Percentiles rank a stretch among this genome's conserved stretches.
Conservation (phyloP, 2,888 invertebrate species). For the Fragum fragum region DNA sequence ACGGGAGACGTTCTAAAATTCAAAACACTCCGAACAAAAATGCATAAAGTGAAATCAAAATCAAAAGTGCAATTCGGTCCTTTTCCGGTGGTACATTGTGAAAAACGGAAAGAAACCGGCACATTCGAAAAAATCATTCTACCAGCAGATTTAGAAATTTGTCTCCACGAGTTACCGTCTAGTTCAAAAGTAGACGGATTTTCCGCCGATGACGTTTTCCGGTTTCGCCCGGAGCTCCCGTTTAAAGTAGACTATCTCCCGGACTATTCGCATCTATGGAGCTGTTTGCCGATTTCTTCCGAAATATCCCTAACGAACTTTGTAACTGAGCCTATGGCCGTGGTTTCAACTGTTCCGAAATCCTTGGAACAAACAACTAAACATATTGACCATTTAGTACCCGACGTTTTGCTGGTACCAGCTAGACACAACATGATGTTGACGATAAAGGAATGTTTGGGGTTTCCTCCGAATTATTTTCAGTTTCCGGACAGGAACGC, state of each 20-base stretch:
- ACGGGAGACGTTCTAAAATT: slow-evolving; percentile 75
- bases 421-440: slow-evolving; percentile 71
- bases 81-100: slow-evolving; percentile 68
- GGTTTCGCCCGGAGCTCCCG: slow-evolving; percentile 66
- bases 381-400: slow-evolving; percentile 65
- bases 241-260: slow-evolving; percentile 67
- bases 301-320: slow-evolving; percentile 69
- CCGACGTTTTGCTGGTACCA: slow-evolving; percentile 73
- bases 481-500: slow-evolving; percentile 67
- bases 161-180: slow-evolving; percentile 62
- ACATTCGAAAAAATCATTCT: slow-evolving; percentile 69
- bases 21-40: slow-evolving; percentile 67
- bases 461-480: slow-evolving; percentile 78
- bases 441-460: slow-evolving; percentile 69
- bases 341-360: slow-evolving; percentile 69
- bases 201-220: slow-evolving; percentile 65
- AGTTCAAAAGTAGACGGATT: slow-evolving; percentile 66
- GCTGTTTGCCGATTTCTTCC: slow-evolving; percentile 65
- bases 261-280: slow-evolving; percentile 58
- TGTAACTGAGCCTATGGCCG: slow-evolving; percentile 69
- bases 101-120: slow-evolving; percentile 66
- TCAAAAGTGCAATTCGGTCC: slow-evolving; percentile 65
- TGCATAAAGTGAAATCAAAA: slow-evolving; percentile 72
- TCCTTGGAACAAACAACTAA: slow-evolving; percentile 31
- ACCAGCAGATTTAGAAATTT: slow-evolving; percentile 77